phyloP scores from a whole-genome alignment of 1,140 invertebrate species.

The Spodoptera litura region DNA sequence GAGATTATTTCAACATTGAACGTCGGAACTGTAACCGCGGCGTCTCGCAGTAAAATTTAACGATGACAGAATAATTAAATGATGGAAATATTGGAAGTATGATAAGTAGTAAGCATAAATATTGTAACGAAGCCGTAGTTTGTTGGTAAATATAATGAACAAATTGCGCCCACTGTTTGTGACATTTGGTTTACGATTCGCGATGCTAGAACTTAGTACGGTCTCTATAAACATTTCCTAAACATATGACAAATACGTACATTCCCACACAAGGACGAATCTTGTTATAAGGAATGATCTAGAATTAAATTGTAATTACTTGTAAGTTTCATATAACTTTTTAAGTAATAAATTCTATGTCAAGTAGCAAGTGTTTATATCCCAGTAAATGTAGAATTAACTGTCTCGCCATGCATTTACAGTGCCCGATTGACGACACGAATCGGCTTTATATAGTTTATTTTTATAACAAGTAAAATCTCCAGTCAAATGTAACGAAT shows the following conservation, averaged over 20 bases:
- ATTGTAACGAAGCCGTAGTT: conserved; percentile 54
- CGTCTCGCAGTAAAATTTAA: conserved; percentile 34
- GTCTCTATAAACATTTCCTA: background rate
- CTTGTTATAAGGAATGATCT: conserved; percentile 22
- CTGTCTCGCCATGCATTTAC: conserved; percentile 27
- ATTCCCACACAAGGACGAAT: conserved; percentile 5
- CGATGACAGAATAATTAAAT: conserved; percentile 43
- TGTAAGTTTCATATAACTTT: background rate
- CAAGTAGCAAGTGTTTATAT: conserved; percentile 6
- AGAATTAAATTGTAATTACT: background rate
- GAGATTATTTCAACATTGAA: conserved; percentile 38
- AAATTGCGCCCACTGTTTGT: conserved; percentile 36
- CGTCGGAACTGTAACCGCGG: conserved; percentile 17
- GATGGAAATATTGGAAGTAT: conserved; percentile 42
- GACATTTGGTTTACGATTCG: conserved; percentile 22
- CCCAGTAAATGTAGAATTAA: background rate
- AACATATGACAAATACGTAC: conserved; percentile 1
- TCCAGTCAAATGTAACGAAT: background rate
- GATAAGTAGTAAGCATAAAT: conserved; percentile 66
- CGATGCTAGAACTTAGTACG: background rate
- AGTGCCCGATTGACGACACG: background rate
- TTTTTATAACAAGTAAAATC: no score
- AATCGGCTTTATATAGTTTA: background rate
- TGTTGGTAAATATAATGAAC: conserved; percentile 46
- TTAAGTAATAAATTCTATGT: conserved; percentile 5